These are phyloP conservation scores for Linnaemya vulpina DNA, from an alignment of 2,888 invertebrate species.

Conservation along the genomic window DNA sequence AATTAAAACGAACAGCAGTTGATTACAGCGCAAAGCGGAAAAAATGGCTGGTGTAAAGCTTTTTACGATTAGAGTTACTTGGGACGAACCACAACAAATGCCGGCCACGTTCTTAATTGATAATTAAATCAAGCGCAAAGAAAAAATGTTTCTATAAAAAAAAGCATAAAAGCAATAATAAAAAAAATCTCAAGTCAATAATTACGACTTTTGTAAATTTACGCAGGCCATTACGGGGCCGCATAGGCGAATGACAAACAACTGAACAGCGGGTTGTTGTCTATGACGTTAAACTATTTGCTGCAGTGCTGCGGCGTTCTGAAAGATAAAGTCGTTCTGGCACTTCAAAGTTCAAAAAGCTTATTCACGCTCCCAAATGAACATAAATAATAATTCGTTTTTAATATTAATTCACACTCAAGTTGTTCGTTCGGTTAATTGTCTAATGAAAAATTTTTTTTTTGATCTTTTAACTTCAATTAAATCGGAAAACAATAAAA, in stretches of 20 bases:
- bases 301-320: background rate
- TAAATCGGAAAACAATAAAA: conserved; percentile 7
- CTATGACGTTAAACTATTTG: conserved; percentile 4
- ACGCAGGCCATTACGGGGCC: conserved; percentile 2
- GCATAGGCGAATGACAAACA: background rate
- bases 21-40: conserved; percentile 50
- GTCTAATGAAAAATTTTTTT: conserved; percentile 28
- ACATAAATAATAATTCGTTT: background rate
- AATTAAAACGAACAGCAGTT: conserved; percentile 33
- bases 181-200: conserved; percentile 38
- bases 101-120: conserved; percentile 81
- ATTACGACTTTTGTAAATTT: conserved; percentile 31
- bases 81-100: conserved; percentile 69
- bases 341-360: background rate
- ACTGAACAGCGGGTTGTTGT: background rate
- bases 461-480: conserved; percentile 27
- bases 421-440: conserved; percentile 19
- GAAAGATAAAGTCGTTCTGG: background rate
- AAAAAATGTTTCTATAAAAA: conserved; percentile 72
- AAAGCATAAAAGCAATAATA: conserved; percentile 22
- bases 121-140: conserved; percentile 74
- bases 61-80: conserved; percentile 33
- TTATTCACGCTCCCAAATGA: background rate
- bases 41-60: conserved; percentile 15
- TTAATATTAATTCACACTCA: background rate